Base-by-base conservation (phyloP, 2,888 invertebrate genomes). In the Ligdia adustata region DNA sequence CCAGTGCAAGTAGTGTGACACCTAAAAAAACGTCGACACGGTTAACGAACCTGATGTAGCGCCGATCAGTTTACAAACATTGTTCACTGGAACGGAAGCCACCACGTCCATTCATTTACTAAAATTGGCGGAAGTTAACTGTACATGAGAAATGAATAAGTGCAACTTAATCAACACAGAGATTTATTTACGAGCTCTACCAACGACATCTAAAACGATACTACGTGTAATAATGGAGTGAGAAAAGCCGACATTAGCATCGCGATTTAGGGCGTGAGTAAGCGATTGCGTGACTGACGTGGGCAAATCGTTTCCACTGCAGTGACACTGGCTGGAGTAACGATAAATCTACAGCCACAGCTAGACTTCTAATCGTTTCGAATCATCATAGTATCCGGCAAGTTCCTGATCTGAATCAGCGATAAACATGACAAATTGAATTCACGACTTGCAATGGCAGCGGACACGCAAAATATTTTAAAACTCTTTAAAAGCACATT, bases 1-100 rank as follows among this genome's bases (percentile, higher is more conserved):
- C 2, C 44, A 14, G 16, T 44, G 34, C 45, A 40, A 31, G 51
- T 35, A 49, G 45, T 39, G 72, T 72, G 70, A 78, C 75, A 85
- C 82, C 79, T 82, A 69, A 69, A n/a, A n/a, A 72, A 68, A 72
- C 77, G 70, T 73, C 72, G 82, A 80, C 77, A 85, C 75, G 86
- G 76, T 66, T 61, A 59, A 73, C 65, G 63, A 63, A 52, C 55
- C 52, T 59, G 53, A 42, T 59, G 60, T 55, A 60, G 31, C 49
- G 64, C 57, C 71, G 72, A 69, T 78, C 72, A 72, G 70, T 69
- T 69, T 69, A 75, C 73, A 72, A 75, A 71, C 66, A 72, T 55
- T 62, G 67, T 57, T 64, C 71, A 63, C 48, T 63, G 64, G 57
- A 62, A 65, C 69, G 67, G 72, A 71, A 69, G 66, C 60, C 55